These are phyloP conservation scores for Mormyrus lacerda DNA, from an alignment of 2,113 vertebrate species.

Conservation along the genomic window DNA sequence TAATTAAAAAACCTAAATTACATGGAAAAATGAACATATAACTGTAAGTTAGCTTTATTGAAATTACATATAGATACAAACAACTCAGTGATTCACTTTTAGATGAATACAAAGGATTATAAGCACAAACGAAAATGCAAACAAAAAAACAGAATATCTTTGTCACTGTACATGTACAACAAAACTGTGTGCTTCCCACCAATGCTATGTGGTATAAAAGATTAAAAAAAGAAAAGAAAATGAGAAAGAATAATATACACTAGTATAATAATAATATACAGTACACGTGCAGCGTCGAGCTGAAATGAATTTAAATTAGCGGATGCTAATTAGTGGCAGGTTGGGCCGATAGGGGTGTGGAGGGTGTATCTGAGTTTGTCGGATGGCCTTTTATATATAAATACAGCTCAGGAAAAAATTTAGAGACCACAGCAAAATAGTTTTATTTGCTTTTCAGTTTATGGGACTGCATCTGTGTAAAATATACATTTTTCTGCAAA, in stretches of 20 bases:
- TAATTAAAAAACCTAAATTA: not conserved
- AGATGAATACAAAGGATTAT: not conserved
- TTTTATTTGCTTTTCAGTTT: too few species aligned
- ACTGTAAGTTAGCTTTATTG: not conserved
- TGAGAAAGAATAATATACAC: not conserved
- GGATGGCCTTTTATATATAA: too few species aligned
- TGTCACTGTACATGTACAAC: too few species aligned
- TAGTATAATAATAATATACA: too few species aligned
- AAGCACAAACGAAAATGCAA: not conserved
- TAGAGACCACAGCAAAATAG: too few species aligned
- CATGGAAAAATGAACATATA: not conserved
- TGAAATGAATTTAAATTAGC: not conserved
- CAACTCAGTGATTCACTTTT: not conserved
- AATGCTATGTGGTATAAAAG: not conserved
- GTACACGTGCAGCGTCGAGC: not conserved
- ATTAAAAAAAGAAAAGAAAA: not conserved
- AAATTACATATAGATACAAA: not conserved
- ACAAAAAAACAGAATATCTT: not conserved
- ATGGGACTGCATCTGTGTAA: too few species aligned
- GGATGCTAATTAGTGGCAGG: not conserved
- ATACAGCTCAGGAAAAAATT: too few species aligned
- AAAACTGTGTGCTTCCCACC: not conserved
- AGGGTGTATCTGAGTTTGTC: too few species aligned
- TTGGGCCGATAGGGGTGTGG: too few species aligned
- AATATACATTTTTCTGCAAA: too few species aligned